Percentiles rank a stretch among this genome's conserved stretches.
These are phyloP conservation scores for Alaudala cheleensis DNA, from an alignment of 2,113 vertebrate species.

Conservation along the genomic window DNA sequence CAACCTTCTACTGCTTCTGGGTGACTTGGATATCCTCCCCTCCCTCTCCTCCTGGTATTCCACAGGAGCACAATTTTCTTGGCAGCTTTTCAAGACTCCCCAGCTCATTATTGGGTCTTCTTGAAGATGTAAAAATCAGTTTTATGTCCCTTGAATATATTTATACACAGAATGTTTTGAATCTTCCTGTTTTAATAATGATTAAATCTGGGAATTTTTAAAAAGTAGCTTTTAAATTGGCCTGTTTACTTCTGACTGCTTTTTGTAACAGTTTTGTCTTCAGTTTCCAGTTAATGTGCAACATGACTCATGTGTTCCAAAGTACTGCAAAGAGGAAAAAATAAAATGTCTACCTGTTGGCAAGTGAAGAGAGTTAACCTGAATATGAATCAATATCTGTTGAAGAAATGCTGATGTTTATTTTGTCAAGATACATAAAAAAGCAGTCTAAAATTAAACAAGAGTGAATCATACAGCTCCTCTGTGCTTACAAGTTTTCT, in stretches of 20 bases:
- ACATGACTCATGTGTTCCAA: not conserved
- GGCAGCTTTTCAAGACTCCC: slow-evolving; percentile 7
- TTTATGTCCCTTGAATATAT: not conserved
- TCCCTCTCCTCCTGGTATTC: not conserved
- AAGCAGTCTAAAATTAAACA: not conserved
- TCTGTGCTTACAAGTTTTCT: slow-evolving; percentile 52
- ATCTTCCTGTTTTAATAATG: not conserved
- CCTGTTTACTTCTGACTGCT: not conserved
- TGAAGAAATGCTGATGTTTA: not conserved
- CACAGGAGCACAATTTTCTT: not conserved
- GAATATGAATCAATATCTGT: not conserved
- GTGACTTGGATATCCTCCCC: not conserved
- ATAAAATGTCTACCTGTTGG: not conserved
- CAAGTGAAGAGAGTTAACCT: not conserved
- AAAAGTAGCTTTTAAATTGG: not conserved
- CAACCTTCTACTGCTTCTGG: not conserved
- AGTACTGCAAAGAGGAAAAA: not conserved
- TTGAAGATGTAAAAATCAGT: not conserved
- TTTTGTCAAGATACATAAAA: not conserved
- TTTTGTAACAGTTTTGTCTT: not conserved
- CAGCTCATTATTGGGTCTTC: not conserved
- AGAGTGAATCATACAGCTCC: not conserved
- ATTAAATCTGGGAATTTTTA: not conserved
- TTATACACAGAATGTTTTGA: not conserved
- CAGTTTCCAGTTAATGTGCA: not conserved